Evolutionary conservation across 2,888 invertebrate species (phyloP).

Genomic region (Acrobeloides nanus): DNA sequence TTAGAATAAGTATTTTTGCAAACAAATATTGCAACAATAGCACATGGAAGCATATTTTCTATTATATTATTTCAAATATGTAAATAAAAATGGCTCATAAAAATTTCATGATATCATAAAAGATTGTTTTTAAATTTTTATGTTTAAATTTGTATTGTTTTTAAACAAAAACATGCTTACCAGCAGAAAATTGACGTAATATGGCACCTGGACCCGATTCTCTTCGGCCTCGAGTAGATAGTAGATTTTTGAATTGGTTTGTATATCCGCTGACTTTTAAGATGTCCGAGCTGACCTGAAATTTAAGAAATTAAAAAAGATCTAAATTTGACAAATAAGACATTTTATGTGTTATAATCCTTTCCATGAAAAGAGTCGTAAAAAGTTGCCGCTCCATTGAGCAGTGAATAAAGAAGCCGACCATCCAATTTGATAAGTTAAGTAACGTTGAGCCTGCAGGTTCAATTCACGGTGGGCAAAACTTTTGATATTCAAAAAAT

Average conservation of each 20-base stretch:
- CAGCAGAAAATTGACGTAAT: background rate
- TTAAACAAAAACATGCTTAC: background rate
- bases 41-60: no score
- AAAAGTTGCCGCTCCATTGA: background rate
- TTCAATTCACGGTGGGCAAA: no score
- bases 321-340: background rate
- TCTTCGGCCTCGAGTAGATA: constrained; percentile 36
- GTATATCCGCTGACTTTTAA: constrained; percentile 50
- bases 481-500: no score
- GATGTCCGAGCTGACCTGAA: constrained; percentile 50
- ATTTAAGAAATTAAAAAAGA: constrained; percentile 11
- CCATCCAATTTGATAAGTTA: no score
- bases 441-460: no score
- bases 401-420: no score
- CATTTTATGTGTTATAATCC: background rate
- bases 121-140: no score
- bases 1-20: no score
- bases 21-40: no score
- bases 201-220: constrained; percentile 16
- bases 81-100: background rate
- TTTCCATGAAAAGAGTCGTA: constrained; percentile 2
- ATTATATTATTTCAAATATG: no score
- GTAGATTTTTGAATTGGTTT: constrained; percentile 46
- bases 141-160: background rate
- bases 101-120: no score